phyloP scores from a whole-genome alignment of 2,113 vertebrate species.

The Smithornis capensis region DNA sequence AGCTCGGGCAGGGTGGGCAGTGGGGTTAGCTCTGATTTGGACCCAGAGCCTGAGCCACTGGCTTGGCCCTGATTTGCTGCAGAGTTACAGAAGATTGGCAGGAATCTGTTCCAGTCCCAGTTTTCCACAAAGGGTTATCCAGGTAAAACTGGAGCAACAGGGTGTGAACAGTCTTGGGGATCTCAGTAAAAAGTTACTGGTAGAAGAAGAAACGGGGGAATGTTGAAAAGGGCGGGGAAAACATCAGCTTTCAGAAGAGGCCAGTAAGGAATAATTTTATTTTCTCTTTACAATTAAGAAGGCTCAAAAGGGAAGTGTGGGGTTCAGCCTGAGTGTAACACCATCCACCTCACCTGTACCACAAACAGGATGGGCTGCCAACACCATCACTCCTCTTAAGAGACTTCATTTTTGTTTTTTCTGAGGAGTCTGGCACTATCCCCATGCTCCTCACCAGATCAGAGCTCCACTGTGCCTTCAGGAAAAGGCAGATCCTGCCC shows the following conservation, averaged over 20 bases:
- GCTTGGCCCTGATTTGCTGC: not conserved
- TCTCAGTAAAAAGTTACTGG: not conserved
- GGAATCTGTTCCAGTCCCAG: not conserved
- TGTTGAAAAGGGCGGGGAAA: not conserved
- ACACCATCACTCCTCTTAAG: not conserved
- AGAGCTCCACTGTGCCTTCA: not conserved
- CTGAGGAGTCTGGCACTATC: not conserved
- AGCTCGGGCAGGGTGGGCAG: accelerated
- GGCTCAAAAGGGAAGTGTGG: not conserved
- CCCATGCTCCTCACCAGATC: accelerated
- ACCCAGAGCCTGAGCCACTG: accelerated
- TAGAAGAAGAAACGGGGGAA: not conserved
- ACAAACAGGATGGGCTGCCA: not conserved
- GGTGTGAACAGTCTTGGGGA: accelerated
- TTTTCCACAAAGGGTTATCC: not conserved
- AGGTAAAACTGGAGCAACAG: accelerated
- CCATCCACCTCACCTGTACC: accelerated
- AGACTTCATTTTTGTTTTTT: not conserved
- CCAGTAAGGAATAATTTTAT: accelerated
- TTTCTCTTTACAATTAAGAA: not conserved
- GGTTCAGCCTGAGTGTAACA: not conserved
- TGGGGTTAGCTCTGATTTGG: accelerated
- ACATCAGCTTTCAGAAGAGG: not conserved
- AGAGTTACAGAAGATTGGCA: not conserved
- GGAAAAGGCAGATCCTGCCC: not conserved